Evolutionary conservation across 2,888 invertebrate species (phyloP), one percentile per base, ranked within the genome.

Genomic region (Mallateleia sp.): DNA sequence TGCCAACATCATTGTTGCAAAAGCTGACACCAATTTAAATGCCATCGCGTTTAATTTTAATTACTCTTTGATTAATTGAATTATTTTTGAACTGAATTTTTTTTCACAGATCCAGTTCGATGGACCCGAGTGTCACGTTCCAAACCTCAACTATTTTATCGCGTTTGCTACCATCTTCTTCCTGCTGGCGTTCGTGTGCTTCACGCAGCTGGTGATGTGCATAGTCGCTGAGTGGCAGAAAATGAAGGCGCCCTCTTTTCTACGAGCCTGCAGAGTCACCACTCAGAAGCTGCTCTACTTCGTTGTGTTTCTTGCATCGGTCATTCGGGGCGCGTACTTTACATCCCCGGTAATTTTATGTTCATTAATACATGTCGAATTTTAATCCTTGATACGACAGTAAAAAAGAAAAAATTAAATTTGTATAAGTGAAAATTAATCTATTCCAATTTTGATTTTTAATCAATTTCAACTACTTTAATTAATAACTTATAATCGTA

Each of bases 251-350:
- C 98, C 98, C 0, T 97, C 97, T 9, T 96, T 98, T 91, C 95
- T 98, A 14, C 96, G 97, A 69, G 98, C 98, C 14, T 98, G 98
- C 94, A 97, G 98, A 92, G 96, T 98, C 80, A 99, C 98, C 89
- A 98, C 98, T 25, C 98, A 98, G 95, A 99, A 99, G 96, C 96
- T 98, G 93, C 96, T 99, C 58, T 98, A 98, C 93, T 96, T 98
- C 91, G 97, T 98, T 89, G 98, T 98, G 42, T 98, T 98, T 95
- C 96, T 98, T 66, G 98, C 98, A 0, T 97, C 98, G 18, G 96
- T 97, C 14, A 96, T 98, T 77, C 96, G 98, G 64, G 98, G 98
- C 56, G 98, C 98, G 2, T 98, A 98, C 95, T 98, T 98, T 93
- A 97, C 98, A 52, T 98, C 98, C 52, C 98, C 98, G 93, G 98